Evolutionary conservation across 37 sponge, comb jelly and placozoan genomes (phyloP).

Genomic region (Halisarca cf. caerulea): DNA sequence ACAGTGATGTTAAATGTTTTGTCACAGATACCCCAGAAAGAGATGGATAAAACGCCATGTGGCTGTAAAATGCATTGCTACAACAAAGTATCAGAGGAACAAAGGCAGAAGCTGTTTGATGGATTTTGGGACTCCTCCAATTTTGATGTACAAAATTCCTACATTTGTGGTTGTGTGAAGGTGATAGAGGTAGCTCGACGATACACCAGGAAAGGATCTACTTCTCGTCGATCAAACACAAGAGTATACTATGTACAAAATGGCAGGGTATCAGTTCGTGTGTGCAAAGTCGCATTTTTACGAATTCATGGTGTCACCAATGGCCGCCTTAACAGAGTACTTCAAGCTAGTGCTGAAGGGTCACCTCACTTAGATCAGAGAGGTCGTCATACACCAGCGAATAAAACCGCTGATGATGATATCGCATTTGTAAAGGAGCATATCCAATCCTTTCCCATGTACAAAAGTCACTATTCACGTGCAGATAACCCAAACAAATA

Average conservation of each 20-base stretch:
- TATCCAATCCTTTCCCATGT: constrained; percentile 36
- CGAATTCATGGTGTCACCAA: constrained; percentile 16
- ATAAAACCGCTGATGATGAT: neutral
- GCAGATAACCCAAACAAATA: constrained; percentile 32
- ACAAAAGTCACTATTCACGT: constrained; percentile 44
- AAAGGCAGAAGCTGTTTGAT: constrained; percentile 25
- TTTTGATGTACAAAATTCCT: constrained; percentile 31
- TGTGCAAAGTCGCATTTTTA: constrained; percentile 34
- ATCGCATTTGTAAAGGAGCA: constrained; percentile 32
- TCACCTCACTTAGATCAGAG: constrained; percentile 20
- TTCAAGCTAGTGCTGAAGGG: constrained; percentile 19
- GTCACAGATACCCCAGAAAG: neutral
- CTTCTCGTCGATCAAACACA: constrained; percentile 17
- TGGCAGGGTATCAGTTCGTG: constrained; percentile 23
- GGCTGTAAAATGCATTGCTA: constrained; percentile 1
- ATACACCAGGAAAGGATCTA: neutral
- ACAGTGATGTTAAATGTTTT: too few relatives aligned
- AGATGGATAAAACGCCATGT: neutral
- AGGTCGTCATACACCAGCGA: too few relatives aligned
- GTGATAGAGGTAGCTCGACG: neutral
- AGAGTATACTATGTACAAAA: constrained; percentile 29
- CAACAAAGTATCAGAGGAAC: neutral
- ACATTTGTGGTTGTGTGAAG: constrained; percentile 32
- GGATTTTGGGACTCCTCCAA: constrained; percentile 22
- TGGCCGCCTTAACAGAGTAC: constrained; percentile 31